phyloP scores from a whole-genome alignment of 2,797 vertebrate species.

The Pygocentrus nattereri region DNA sequence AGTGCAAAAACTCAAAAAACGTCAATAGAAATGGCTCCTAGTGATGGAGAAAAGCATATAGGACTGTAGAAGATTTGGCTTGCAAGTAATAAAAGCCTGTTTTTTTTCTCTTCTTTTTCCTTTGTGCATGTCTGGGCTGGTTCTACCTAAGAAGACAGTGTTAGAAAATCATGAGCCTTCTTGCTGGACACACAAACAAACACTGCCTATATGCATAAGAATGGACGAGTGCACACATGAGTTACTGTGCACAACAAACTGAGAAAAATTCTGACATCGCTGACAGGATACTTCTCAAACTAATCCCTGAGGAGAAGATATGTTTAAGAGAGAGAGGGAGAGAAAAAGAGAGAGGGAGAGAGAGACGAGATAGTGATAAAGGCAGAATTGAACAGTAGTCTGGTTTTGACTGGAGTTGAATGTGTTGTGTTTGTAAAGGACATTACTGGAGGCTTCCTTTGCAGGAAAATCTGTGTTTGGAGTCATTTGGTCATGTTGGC shows the following conservation, averaged over 20 bases:
- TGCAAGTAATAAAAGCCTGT: not conserved
- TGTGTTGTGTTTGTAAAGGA: not conserved
- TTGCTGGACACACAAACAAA: slow-evolving; percentile 22
- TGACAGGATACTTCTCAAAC: slow-evolving; percentile 45
- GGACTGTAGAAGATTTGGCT: too few relatives aligned
- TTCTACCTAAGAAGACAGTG: slow-evolving; percentile 36
- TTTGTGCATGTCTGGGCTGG: slow-evolving; percentile 39
- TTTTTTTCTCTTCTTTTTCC: slow-evolving; percentile 1
- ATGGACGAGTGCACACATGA: not conserved
- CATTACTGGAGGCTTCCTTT: not conserved
- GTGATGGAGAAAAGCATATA: not conserved
- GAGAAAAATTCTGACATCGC: slow-evolving; percentile 37
- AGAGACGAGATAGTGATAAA: not conserved
- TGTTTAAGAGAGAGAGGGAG: not conserved
- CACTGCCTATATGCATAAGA: not conserved
- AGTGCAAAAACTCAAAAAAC: not conserved
- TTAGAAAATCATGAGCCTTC: slow-evolving; percentile 38
- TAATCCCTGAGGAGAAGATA: not conserved
- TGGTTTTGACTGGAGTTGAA: slow-evolving; percentile 28
- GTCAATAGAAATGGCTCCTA: not conserved
- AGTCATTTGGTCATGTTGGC: slow-evolving; percentile 3
- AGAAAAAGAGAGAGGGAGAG: slow-evolving; percentile 22
- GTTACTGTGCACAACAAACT: slow-evolving; percentile 21
- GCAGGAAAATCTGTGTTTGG: not conserved
- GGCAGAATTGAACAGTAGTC: slow-evolving; percentile 11